Evolutionary conservation across 1,140 invertebrate species (phyloP).

Genomic region (Scylla paramamosain): DNA sequence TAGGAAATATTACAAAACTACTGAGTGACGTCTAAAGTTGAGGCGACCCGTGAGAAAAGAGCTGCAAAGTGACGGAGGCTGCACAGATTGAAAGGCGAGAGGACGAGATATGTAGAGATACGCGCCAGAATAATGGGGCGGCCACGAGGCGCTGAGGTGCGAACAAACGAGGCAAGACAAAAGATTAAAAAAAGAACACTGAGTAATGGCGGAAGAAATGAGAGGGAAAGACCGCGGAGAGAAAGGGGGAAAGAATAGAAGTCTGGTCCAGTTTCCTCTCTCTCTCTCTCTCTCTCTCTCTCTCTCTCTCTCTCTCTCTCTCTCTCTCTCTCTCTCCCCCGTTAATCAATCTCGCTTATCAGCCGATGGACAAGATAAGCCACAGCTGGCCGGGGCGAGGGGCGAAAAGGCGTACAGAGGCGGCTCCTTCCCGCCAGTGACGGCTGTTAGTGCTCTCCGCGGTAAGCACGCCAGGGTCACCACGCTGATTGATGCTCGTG

Average conservation of each 20-base stretch:
- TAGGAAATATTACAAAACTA: constrained; percentile 16
- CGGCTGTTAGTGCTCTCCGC: not conserved
- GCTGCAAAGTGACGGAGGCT: not conserved
- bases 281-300: not conserved
- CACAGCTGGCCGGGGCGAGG: not conserved
- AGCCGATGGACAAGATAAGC: constrained; percentile 46
- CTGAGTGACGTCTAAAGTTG: not conserved
- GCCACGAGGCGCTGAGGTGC: not conserved
- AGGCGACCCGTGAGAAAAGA: not conserved
- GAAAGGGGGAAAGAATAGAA: not conserved
- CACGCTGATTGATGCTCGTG: not conserved
- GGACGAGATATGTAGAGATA: not conserved
- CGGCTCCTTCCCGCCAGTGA: not conserved
- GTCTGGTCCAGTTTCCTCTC: not conserved
- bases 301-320: not conserved
- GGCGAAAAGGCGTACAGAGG: not conserved
- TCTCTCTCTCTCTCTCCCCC: not conserved
- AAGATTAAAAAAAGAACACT: not conserved
- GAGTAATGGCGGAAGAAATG: not conserved
- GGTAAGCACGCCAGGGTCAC: not conserved
- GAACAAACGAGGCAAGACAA: constrained; percentile 21
- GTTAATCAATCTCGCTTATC: constrained; percentile 45
- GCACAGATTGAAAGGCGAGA: not conserved
- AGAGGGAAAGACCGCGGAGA: not conserved
- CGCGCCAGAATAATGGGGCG: not conserved